phyloP scores from a whole-genome alignment of 2,113 vertebrate genomes.

The Jacana jacana region DNA sequence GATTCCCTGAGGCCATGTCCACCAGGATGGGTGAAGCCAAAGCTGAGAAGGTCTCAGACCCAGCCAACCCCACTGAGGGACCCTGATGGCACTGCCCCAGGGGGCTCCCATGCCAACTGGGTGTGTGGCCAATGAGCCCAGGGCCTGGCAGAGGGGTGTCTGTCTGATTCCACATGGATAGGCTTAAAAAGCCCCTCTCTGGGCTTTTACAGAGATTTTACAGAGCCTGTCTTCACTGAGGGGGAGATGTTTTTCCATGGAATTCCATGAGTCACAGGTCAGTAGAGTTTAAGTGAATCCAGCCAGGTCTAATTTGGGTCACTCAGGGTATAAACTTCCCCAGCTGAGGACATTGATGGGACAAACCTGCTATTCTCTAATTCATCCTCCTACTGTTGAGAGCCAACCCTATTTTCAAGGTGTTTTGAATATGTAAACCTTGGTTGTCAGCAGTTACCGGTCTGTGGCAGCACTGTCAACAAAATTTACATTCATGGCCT shows the following conservation, averaged over 20 bases:
- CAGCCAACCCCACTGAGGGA: background rate
- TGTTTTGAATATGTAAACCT: background rate
- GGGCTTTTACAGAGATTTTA: background rate
- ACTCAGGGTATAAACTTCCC: background rate
- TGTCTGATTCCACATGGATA: background rate
- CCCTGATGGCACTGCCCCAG: background rate
- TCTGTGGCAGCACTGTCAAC: background rate
- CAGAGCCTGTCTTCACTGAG: background rate
- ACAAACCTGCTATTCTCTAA: background rate
- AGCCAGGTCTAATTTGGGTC: background rate
- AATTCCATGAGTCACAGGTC: background rate
- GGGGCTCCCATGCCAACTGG: accelerated
- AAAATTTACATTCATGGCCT: background rate
- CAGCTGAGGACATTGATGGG: background rate
- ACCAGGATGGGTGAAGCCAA: background rate
- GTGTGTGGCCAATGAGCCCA: accelerated
- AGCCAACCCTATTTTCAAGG: background rate
- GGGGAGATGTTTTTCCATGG: background rate
- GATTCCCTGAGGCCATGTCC: background rate
- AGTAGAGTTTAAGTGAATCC: background rate
- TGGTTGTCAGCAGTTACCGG: background rate
- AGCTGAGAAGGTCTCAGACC: background rate
- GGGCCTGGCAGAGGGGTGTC: background rate
- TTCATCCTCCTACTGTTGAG: background rate
- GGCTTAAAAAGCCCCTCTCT: background rate